Base-by-base conservation (phyloP, 2,113 vertebrate genomes). In the Cardinalis cardinalis region DNA sequence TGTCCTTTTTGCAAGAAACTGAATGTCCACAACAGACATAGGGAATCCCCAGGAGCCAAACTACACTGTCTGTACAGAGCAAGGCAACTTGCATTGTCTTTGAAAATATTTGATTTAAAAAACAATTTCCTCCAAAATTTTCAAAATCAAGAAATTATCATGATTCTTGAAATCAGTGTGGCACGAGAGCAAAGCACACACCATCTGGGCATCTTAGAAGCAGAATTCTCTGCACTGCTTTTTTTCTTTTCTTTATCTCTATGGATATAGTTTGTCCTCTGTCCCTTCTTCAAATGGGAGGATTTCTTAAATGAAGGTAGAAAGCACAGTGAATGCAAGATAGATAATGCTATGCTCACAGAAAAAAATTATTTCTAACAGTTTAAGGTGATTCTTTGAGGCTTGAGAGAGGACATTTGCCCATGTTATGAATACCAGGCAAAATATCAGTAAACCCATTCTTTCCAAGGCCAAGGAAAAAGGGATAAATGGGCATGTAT, bases 11-110 rank as follows among this genome's bases (percentile, higher is more conserved):
- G 6, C 7, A 71, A 36, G 70, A 87, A 84, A 60, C 14, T 78
- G 9, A 68, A n/a, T 63, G 31, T 36, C 7, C 64, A 16, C 18
- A 51, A 25, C 12, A 53, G 34, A 58, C 24, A 34, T 1, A 36
- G 13, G 23, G 8, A 6, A 24, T 53, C 34, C 12, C 26, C 28
- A 63, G 38, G 14, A 77, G 20, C 38, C 0, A 0, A 80, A 63
- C 10, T 34, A 31, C 24, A 11, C 5, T 29, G 14, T 10, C 10
- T 77, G 40, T 28, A 28, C 10, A 38, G 13, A 7, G 17, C n/a
- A 89, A 78, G 12, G 7, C 18, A 84, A 40, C 19, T 63, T 53
- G 9, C 23, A n/a, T 18, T 14, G 4, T 32, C 12, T 65, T 65
- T 38, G 14, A 49, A 92, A 84, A 58, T 18, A 16, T 14, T 88